These are phyloP conservation scores for Parasteatoda tepidariorum DNA, from an alignment of 1,140 invertebrate species.

Conservation along the genomic window DNA sequence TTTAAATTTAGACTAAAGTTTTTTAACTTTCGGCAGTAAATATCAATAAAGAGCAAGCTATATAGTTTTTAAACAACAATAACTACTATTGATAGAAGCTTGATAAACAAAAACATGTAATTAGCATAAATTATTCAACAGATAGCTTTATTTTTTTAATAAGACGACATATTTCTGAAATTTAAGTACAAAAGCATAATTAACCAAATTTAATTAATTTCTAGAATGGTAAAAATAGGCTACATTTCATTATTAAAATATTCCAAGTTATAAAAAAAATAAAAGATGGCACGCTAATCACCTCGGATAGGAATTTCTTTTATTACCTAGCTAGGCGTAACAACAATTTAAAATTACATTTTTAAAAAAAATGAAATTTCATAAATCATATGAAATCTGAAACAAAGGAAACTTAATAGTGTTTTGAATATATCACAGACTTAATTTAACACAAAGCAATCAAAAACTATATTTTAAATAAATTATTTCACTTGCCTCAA, in stretches of 20 bases:
- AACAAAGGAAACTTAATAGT: background rate
- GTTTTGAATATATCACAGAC: too few relatives aligned
- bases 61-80: background rate
- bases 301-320: constrained; percentile 49
- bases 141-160: constrained; percentile 45
- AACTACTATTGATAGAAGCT: too few relatives aligned
- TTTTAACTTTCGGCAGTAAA: background rate
- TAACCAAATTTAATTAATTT: too few relatives aligned
- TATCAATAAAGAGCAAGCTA: background rate
- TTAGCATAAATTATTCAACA: constrained; percentile 61
- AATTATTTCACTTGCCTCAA: constrained; percentile 17
- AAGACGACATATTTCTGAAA: background rate
- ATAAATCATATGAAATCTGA: background rate
- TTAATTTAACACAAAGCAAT: background rate
- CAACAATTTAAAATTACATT: constrained; percentile 59
- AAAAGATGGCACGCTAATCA: constrained; percentile 13
- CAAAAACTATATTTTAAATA: background rate
- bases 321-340: constrained; percentile 60
- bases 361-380: constrained; percentile 37
- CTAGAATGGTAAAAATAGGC: too few relatives aligned
- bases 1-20: background rate
- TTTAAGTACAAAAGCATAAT: background rate
- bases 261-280: too few relatives aligned
- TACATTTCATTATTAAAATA: too few relatives aligned
- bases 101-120: constrained; percentile 37